A percentile compares a stretch with the other conserved stretches of the same genome.
Evolutionary conservation across 2,797 vertebrate genomes (phyloP).

Genomic region (Parauchenoglanis ngamensis): DNA sequence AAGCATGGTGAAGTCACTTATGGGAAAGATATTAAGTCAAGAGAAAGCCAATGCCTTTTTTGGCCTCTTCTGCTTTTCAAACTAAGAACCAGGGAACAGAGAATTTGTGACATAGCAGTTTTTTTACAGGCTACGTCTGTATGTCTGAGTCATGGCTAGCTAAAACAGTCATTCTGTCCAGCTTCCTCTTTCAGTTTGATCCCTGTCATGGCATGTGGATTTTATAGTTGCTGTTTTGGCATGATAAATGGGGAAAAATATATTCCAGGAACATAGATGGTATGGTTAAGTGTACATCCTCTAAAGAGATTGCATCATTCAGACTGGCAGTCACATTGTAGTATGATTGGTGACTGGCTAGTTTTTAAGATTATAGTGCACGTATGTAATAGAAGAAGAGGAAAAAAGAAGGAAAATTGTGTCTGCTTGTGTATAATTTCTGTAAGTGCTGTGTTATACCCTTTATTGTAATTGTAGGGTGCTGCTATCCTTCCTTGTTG

Average conservation of each 20-base stretch:
- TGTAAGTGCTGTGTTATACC: not conserved
- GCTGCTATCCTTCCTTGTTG: not conserved
- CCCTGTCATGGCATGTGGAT: constrained; percentile 8
- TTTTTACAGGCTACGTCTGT: constrained; percentile 18
- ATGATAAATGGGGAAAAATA: not conserved
- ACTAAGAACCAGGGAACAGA: constrained; percentile 54
- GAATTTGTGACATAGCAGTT: constrained; percentile 54
- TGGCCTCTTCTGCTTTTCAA: constrained; percentile 70
- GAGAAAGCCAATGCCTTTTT: constrained; percentile 54
- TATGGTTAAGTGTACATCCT: not conserved
- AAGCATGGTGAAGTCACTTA: constrained; percentile 64
- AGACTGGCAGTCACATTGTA: not conserved
- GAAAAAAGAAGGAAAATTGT: not conserved
- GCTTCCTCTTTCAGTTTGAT: constrained; percentile 48
- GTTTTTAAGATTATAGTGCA: not conserved
- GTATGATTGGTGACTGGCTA: not conserved
- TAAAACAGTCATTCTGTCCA: constrained; percentile 34
- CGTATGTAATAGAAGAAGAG: not conserved
- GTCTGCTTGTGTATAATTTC: not conserved
- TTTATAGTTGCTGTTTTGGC: constrained; percentile 16
- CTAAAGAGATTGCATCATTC: not conserved
- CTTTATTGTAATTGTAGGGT: constrained; percentile 20
- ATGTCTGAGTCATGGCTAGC: constrained; percentile 34
- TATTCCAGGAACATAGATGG: not conserved
- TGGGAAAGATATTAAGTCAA: constrained; percentile 64